Percentiles rank a stretch among this genome's conserved stretches.
These are phyloP conservation scores for Cremastinae sp. DNA, from an alignment of 2,888 invertebrate genomes.

Conservation along the genomic window DNA sequence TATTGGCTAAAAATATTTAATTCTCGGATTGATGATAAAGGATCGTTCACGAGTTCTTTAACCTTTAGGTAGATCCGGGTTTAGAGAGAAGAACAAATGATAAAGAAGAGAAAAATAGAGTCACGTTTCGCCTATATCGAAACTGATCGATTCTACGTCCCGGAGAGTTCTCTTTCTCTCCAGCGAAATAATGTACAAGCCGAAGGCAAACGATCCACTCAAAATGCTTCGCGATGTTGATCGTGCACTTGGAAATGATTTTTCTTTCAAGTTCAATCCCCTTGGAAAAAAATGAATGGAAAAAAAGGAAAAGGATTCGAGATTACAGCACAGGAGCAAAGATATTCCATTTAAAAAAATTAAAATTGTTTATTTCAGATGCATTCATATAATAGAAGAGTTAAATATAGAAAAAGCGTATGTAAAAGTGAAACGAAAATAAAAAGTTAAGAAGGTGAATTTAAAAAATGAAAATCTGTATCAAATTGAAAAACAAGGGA, in stretches of 20 bases:
- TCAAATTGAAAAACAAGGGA: too few relatives aligned
- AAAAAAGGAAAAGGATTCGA: not conserved
- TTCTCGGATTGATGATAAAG: not conserved
- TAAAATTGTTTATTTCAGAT: too few relatives aligned
- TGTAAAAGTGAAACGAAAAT: too few relatives aligned
- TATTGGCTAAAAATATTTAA: not conserved
- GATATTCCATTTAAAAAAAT: too few relatives aligned
- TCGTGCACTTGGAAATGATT: constrained; percentile 30
- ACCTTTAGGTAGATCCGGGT: constrained; percentile 35
- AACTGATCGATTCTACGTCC: constrained; percentile 56
- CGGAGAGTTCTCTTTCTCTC: constrained; percentile 13
- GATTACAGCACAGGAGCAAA: not conserved
- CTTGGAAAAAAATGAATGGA: constrained; percentile 12
- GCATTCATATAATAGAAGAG: too few relatives aligned
- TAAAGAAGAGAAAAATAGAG: constrained; percentile 46
- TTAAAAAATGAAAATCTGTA: too few relatives aligned
- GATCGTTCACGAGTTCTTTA: not conserved
- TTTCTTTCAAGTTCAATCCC: constrained; percentile 39
- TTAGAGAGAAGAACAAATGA: constrained; percentile 27
- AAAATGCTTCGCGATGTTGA: constrained; percentile 45
- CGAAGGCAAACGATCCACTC: constrained; percentile 48
- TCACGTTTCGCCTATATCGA: constrained; percentile 59
- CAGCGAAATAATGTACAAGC: constrained; percentile 10
- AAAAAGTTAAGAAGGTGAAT: too few relatives aligned
- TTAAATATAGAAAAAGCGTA: too few relatives aligned